Evolutionary conservation across 2,797 vertebrate species (phyloP).

Genomic region (Anas capensis): DNA sequence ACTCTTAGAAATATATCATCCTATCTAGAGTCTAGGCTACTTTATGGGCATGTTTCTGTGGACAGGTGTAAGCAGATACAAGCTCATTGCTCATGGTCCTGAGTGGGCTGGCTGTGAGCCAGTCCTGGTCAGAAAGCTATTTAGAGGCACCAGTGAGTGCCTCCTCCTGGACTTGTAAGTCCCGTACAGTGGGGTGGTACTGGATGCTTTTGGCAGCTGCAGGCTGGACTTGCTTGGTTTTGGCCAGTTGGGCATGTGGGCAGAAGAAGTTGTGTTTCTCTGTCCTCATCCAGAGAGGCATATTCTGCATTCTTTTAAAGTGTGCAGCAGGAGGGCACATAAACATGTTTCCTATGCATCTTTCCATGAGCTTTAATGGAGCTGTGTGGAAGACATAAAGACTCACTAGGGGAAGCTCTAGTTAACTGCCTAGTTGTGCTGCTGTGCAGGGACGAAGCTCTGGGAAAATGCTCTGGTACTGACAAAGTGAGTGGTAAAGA

Average conservation of each 20-base stretch:
- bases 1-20: neutral
- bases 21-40: neutral
- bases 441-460: neutral
- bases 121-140: neutral
- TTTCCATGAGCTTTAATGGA: neutral
- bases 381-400: neutral
- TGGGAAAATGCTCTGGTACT: neutral
- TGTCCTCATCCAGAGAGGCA: neutral
- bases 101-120: neutral
- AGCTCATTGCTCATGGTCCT: neutral
- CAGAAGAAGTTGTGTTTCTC: neutral
- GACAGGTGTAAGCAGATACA: neutral
- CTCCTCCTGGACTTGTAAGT: neutral
- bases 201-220: neutral
- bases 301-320: too few species aligned
- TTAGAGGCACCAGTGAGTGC: neutral
- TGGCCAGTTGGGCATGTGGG: neutral
- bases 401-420: too few species aligned
- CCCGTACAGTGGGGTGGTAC: neutral
- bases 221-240: neutral
- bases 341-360: neutral
- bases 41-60: neutral
- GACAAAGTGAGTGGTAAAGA: neutral
- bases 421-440: too few species aligned
- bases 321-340: neutral